A percentile compares a stretch with the other conserved stretches of the same genome.
These are phyloP conservation scores for Monoplex corrugatus DNA, from an alignment of 2,888 invertebrate species.

Conservation along the genomic window DNA sequence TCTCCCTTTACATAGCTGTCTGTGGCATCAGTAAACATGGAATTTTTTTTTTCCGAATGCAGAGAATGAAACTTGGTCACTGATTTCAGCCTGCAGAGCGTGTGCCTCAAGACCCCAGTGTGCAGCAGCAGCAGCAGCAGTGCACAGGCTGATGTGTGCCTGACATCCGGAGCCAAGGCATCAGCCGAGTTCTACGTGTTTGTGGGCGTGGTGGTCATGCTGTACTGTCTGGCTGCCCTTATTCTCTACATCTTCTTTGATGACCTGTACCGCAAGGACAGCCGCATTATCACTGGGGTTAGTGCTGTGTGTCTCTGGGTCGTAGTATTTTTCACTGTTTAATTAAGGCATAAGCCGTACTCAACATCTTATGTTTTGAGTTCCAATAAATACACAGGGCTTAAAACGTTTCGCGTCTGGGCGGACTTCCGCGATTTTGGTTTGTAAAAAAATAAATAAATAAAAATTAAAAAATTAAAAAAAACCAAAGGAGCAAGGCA, in stretches of 20 bases:
- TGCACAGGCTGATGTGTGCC: constrained; percentile 29
- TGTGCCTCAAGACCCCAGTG: constrained; percentile 54
- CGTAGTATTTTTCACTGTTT: no score
- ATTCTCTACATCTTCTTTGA: constrained; percentile 83
- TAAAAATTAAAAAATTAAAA: no score
- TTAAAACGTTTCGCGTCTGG: background rate
- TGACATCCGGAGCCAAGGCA: constrained; percentile 60
- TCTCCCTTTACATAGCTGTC: no score
- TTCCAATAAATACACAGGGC: no score
- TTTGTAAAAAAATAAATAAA: no score
- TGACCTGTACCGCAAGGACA: constrained; percentile 79
- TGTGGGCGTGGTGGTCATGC: constrained; percentile 87
- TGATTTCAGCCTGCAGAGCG: background rate
- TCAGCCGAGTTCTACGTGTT: constrained; percentile 87
- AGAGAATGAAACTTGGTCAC: no score
- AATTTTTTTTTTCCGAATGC: no score
- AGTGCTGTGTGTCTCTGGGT: constrained; percentile 66
- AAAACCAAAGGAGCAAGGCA: no score
- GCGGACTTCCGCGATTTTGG: background rate
- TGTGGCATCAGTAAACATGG: no score
- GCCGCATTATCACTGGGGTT: constrained; percentile 83
- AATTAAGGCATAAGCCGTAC: no score
- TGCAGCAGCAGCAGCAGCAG: constrained; percentile 40
- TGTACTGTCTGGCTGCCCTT: constrained; percentile 83
- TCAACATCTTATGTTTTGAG: no score